Evolutionary conservation across 2,113 vertebrate species (phyloP), one percentile per base, ranked within the genome.

Genomic region (Clinocottus analis): DNA sequence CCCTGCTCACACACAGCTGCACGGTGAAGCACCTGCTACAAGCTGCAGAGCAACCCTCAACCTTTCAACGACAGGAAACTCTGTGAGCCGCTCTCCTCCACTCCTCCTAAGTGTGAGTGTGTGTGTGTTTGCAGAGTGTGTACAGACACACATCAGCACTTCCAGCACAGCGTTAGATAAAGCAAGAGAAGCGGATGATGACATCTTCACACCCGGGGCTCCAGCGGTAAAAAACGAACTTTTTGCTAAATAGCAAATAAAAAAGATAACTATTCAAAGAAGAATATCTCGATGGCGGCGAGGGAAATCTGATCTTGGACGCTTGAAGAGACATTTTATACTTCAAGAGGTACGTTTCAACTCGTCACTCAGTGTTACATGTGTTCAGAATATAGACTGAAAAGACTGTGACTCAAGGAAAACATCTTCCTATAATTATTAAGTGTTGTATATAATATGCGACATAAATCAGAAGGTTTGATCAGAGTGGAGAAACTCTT

Each of bases 21-120:
- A 84, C 0, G n/a, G 25, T 41, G 12, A 27, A 86, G 87, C 94
- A 95, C 92, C 94, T 95, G 94, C 76, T 72, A 75, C 75, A 84
- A 84, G 72, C 55, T 83, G 80, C 88, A 91, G 83, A 87, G 89
- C 89, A 93, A 85, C 83, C 83, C 87, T 87, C 84, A 92, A 86
- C 77, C 67, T 87, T 73, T 90, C 90, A 95, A 94, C 94, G 94
- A 94, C 94, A 94, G 94, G 94, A 95, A 95, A 83, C 90, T 70
- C 85, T 87, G 87, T 81, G 85, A 75, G 87, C 83, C 16, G 79
- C 86, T 84, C 70, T 73, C 78, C 72, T 91, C 37, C 70, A 75
- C 82, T 81, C 39, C 55, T 83, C 76, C 43, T 25, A 65, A 61
- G 62, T 64, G 68, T 75, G 83, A 67, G 37, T 19, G 33, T 33